phyloP scores from a whole-genome alignment of 2,888 invertebrate genomes.

The Platycnemis pennipes region DNA sequence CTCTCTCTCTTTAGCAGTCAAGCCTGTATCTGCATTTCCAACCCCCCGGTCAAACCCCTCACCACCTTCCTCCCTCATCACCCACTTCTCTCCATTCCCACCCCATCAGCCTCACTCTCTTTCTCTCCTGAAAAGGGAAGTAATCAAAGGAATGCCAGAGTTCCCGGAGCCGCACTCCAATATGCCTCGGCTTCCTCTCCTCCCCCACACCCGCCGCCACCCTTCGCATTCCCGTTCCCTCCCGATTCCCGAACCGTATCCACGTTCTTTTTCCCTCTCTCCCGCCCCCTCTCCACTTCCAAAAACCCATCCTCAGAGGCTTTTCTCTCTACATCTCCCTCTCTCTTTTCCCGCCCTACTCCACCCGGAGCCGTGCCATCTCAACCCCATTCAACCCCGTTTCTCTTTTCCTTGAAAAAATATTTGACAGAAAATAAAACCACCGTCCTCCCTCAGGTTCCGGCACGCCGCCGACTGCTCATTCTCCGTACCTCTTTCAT shows the following conservation, averaged over 20 bases:
- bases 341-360: neutral
- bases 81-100: neutral
- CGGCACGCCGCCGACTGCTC: neutral
- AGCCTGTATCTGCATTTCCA: constrained; percentile 2
- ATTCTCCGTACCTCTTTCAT: neutral
- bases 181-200: constrained; percentile 28
- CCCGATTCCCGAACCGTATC: neutral
- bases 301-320: neutral
- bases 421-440: neutral
- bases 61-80: neutral
- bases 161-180: constrained; percentile 52
- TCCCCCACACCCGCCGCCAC: neutral
- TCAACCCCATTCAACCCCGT: neutral
- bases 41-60: neutral
- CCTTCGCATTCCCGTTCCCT: neutral
- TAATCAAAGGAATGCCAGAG: constrained; percentile 65
- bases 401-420: constrained; percentile 18
- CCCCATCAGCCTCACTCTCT: too few relatives aligned
- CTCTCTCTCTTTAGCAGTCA: constrained; percentile 13
- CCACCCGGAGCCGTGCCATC: neutral
- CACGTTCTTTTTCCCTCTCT: neutral
- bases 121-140: constrained; percentile 56
- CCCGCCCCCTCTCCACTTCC: neutral
- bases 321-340: neutral
- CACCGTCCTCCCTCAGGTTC: neutral